phyloP scores from a whole-genome alignment of 1,140 invertebrate genomes.

The Eurosta solidaginis region DNA sequence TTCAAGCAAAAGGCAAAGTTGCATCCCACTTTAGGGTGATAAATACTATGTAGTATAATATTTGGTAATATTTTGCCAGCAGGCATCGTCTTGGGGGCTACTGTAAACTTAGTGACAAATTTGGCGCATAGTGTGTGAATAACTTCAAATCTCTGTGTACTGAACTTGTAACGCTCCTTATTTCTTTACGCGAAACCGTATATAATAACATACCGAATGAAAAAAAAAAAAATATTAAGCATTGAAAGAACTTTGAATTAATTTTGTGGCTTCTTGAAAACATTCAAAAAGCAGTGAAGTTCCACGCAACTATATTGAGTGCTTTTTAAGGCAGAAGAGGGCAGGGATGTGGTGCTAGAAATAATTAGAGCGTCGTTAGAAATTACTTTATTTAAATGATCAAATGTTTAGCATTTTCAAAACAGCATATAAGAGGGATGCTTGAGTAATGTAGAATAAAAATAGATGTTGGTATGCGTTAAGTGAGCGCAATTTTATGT shows the following conservation, averaged over 20 bases:
- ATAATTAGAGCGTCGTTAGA: conserved; percentile 8
- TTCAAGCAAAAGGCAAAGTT: not conserved
- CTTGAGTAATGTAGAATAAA: not conserved
- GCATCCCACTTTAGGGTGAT: not conserved
- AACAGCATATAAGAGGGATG: not conserved
- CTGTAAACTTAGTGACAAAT: not conserved
- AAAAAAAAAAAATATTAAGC: not conserved
- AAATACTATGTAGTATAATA: too few species aligned
- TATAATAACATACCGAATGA: not conserved
- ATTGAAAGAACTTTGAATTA: not conserved
- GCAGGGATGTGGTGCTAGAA: not conserved
- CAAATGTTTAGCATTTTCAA: not conserved
- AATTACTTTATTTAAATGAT: conserved; percentile 1
- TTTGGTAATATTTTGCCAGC: not conserved
- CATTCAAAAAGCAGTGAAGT: not conserved
- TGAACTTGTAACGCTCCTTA: not conserved
- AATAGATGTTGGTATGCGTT: not conserved
- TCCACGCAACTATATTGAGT: not conserved
- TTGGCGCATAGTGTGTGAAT: not conserved
- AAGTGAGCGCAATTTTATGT: too few species aligned
- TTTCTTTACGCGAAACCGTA: not conserved
- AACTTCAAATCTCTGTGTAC: not conserved
- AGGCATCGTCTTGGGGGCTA: not conserved
- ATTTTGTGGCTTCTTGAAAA: conserved; percentile 17
- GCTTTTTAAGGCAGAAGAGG: not conserved